These are phyloP conservation scores for Balearica regulorum DNA, from an alignment of 2,797 vertebrate species.

Conservation along the genomic window DNA sequence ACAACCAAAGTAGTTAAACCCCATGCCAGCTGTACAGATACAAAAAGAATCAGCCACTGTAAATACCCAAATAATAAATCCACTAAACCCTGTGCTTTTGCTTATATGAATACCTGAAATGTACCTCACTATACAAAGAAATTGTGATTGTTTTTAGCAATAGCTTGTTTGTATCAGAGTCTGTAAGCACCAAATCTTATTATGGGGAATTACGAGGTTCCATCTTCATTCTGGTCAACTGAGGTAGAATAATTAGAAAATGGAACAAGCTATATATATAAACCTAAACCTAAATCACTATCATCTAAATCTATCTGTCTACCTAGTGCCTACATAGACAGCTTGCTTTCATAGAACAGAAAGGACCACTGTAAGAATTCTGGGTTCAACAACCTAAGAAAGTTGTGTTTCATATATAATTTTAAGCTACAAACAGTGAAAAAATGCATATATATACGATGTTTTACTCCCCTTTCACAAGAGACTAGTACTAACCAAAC, in stretches of 20 bases:
- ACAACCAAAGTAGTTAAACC: background rate
- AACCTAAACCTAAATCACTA: background rate
- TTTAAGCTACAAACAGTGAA: background rate
- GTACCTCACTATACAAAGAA: background rate
- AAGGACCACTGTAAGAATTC: background rate
- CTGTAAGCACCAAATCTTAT: background rate
- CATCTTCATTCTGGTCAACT: background rate
- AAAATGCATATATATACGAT: background rate
- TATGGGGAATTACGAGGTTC: background rate
- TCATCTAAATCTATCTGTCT: background rate
- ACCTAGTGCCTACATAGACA: background rate
- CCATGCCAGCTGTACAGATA: background rate
- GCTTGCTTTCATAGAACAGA: background rate
- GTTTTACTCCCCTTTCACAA: background rate
- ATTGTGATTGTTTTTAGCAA: background rate
- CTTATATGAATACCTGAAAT: background rate
- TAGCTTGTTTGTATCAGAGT: background rate
- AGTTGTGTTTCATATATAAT: background rate
- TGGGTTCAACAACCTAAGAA: background rate
- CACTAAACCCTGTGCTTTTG: background rate
- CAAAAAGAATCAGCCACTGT: background rate
- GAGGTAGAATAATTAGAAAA: background rate
- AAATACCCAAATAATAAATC: background rate
- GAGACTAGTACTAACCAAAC: background rate
- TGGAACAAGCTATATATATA: background rate